A percentile compares a stretch with the other conserved stretches of the same genome.
Conservation (phyloP, 2,113 vertebrate genomes). For the Tychaedon coryphoeus region DNA sequence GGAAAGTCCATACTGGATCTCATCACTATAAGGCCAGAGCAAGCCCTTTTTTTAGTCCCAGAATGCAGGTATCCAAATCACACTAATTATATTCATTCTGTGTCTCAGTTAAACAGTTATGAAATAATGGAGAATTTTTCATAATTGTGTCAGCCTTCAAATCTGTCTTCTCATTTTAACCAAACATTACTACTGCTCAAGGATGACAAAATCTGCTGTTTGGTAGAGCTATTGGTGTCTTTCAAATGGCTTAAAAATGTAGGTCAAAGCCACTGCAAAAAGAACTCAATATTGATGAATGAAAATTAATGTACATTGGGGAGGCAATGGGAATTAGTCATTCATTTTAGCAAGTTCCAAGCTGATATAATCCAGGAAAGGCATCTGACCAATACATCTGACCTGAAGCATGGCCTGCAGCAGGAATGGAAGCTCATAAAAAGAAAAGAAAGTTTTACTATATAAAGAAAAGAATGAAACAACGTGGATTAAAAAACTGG, state of each 20-base stretch:
- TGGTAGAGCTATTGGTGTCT: background rate
- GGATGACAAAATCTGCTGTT: background rate
- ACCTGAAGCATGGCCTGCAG: background rate
- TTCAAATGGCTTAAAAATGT: background rate
- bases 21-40: accelerated
- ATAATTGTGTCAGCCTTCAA: background rate
- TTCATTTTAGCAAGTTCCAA: background rate
- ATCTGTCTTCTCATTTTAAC: background rate
- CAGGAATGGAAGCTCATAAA: background rate
- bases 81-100: background rate
- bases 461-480: background rate
- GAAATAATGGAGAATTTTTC: background rate
- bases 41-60: background rate
- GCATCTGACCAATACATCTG: background rate
- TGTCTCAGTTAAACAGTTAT: background rate
- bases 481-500: background rate
- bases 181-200: background rate
- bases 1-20: background rate
- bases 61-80: background rate
- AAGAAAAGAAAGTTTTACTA: background rate
- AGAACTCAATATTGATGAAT: slow-evolving; percentile 4
- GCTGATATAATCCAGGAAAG: background rate
- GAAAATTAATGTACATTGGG: background rate
- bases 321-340: background rate
- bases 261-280: background rate